These are phyloP conservation scores for Drosophila chauvacae DNA, from an alignment of 1,140 invertebrate genomes.

Conservation along the genomic window DNA sequence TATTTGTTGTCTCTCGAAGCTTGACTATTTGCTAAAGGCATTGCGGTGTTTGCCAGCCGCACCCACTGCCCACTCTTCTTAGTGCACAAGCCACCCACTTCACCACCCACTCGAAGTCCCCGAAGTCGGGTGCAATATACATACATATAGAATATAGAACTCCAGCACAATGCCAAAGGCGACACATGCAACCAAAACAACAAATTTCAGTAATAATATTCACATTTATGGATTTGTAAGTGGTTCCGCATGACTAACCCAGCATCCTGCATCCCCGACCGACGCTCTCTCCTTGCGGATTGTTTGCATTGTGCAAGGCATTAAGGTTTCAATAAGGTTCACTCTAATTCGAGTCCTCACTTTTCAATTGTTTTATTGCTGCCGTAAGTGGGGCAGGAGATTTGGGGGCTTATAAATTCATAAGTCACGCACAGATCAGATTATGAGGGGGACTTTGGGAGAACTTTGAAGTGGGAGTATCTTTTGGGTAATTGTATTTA, in stretches of 20 bases:
- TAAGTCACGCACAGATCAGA: constrained; percentile 74
- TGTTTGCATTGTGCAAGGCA: constrained; percentile 44
- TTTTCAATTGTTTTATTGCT: constrained; percentile 62
- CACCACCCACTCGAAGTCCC: constrained; percentile 26
- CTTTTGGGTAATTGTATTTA: background rate
- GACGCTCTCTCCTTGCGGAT: background rate
- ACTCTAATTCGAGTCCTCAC: constrained; percentile 68
- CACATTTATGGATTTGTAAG: constrained; percentile 83
- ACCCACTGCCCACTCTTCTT: background rate
- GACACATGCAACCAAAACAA: constrained; percentile 50
- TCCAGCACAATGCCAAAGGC: constrained; percentile 60
- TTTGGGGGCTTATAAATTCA: constrained; percentile 63
- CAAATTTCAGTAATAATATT: constrained; percentile 77
- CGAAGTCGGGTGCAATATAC: constrained; percentile 38
- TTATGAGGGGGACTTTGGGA: background rate
- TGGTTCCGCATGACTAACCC: constrained; percentile 75
- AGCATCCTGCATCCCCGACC: constrained; percentile 48
- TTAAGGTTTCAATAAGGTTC: constrained; percentile 73
- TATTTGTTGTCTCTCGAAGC: constrained; percentile 53
- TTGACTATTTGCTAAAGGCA: constrained; percentile 81
- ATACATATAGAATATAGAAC: constrained; percentile 20
- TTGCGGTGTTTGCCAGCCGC: constrained; percentile 64
- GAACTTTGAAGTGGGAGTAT: background rate
- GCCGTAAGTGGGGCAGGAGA: constrained; percentile 9
- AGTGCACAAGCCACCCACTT: background rate